Evolutionary conservation across 2,888 invertebrate species (phyloP), one percentile per base, ranked within the genome.

Genomic region (Agrilus mali): DNA sequence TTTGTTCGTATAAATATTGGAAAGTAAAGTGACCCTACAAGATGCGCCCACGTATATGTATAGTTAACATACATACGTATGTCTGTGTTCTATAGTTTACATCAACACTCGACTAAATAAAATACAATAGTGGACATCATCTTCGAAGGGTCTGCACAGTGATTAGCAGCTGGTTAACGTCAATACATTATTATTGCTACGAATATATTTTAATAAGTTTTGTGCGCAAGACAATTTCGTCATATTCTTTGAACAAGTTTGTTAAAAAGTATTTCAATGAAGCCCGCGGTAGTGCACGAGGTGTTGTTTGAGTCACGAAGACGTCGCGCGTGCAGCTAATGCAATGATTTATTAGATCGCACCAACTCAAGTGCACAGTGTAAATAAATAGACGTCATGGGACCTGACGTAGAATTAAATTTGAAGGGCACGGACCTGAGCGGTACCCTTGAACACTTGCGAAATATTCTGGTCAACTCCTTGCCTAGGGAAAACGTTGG

Each of bases 401-500:
- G 55, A 40, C 51, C 51, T 16, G 52, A 55, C 47, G 49, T 47
- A 40, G 47, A 50, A 34, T 44, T 38, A 4, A 65, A 67, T 53
- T 58, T 27, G 27, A 27, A 27, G 27, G 27, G 67, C 44, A 66
- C 65, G 43, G 68, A 69, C 55, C 65, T 69, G 41, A 68, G 68
- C 58, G 68, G 69, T 55, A 71, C 73, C 46, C 64, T 75, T 46
- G 70, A 71, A 50, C 69, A 71, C 51, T 66, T 75, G 45, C 60
- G 74, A 46, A 72, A 72, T 42, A 73, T 75, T 53, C 66, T 75
- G 43, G 71, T 75, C 52, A 69, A 69, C 47, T 73, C 74, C 34
- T 56, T 75, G 54, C 72, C 74, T 31, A 64, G 69, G 48, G 75
- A 75, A 61, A 75, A 75, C 60, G 66, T 75, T 44, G 69, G 71